Base-by-base conservation (phyloP, 2,113 vertebrate species). In the Rhinogobius similis region DNA sequence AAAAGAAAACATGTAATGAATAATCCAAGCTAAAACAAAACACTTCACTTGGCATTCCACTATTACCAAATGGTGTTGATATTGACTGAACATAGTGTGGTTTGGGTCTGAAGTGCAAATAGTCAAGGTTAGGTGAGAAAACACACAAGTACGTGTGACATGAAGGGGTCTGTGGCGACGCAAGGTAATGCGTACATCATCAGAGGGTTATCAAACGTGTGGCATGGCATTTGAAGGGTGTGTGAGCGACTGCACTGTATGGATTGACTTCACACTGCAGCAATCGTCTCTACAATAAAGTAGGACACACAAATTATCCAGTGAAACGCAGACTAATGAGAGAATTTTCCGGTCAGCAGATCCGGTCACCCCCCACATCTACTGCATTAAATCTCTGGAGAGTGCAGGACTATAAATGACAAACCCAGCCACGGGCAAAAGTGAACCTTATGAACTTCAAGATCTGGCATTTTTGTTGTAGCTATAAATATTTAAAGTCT, bases 311-410 rank as follows among this genome's bases (percentile, higher is more conserved):
- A 70, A 50, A 72, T 73, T 56, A 77, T 82, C 65, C 71, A 74
- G 24, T 75, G 77, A 81, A 78, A 79, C 41, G 43, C 24, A 55
- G n/a, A 2, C 32, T 79, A 82, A 88, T 79, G 59, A 77, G 77
- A 79, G 70, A 64, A 79, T 59, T 76, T 83, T 36, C 67, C 65
- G 65, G 78, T 82, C 74, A 80, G 63, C 64, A 39, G 76, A 61
- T 73, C 50, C 24, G 56, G 71, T 38, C 27, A 61, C n/a, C 26
- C 38, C 50, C 27, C 36, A 32, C 24, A 36, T 73, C 46, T 18
- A 52, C 67, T 38, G 67, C 36, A 65, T 16, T 44, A 72, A 61
- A 46, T 13, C 36, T 65, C 38, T 29, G 43, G 29, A 58, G 52
- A 26, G 29, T 26, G 5, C 23, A 11, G 13, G 21, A 14, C 41